Percentiles rank a stretch among this genome's conserved stretches.
phyloP scores from a whole-genome alignment of 1,140 invertebrate genomes.

The Bombyx mandarina region DNA sequence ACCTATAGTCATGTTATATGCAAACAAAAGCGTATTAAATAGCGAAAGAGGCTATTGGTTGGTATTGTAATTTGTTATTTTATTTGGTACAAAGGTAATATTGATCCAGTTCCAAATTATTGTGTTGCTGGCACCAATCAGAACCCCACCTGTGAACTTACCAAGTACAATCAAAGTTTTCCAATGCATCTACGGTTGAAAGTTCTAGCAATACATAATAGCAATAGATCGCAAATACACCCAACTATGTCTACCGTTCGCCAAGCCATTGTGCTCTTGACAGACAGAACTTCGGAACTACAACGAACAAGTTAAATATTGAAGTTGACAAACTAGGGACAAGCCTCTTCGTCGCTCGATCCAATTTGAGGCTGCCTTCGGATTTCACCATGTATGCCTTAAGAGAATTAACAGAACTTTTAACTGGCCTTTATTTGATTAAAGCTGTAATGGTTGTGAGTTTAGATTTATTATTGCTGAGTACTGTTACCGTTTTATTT shows the following conservation, averaged over 20 bases:
- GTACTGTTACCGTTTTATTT: conserved; percentile 3
- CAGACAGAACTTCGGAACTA: conserved; percentile 30
- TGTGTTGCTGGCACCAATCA: too few species aligned
- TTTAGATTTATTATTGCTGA: conserved; percentile 1
- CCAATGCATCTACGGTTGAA: conserved; percentile 12
- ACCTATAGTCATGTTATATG: too few species aligned
- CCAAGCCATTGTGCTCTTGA: conserved; percentile 28
- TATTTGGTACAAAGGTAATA: too few species aligned
- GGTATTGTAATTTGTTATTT: too few species aligned
- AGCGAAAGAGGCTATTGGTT: too few species aligned
- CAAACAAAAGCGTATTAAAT: too few species aligned
- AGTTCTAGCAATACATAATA: conserved; percentile 14
- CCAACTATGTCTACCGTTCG: conserved; percentile 14
- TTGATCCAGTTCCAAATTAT: too few species aligned
- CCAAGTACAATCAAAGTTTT: conserved; percentile 10
- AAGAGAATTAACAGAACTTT: conserved; percentile 15
- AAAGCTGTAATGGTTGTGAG: too few species aligned
- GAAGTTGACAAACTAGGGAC: conserved; percentile 37
- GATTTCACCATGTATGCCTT: conserved; percentile 12
- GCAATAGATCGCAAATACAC: conserved; percentile 16
- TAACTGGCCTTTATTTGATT: conserved; percentile 1
- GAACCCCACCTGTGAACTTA: not conserved
- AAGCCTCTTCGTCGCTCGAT: conserved; percentile 20
- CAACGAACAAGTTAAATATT: conserved; percentile 40
- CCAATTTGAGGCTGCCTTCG: conserved; percentile 23